phyloP scores from a whole-genome alignment of 1,140 invertebrate genomes.

The Drosophila azteca region DNA sequence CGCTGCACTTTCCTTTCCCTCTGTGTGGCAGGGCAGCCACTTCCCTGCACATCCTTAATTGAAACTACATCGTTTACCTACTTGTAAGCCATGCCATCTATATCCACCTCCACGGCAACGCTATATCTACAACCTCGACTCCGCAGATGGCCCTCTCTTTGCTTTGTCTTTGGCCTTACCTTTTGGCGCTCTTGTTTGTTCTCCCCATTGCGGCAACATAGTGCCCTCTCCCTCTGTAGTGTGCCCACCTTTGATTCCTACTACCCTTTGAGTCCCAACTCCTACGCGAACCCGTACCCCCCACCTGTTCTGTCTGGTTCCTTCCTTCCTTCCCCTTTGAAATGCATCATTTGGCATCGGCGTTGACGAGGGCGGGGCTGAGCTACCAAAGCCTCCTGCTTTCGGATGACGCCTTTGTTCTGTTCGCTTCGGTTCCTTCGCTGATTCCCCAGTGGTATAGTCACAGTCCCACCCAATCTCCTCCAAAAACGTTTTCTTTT shows the following conservation, averaged over 20 bases:
- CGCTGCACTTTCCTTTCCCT: constrained; percentile 17
- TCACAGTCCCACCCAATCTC: constrained; percentile 2
- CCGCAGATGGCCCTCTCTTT: constrained; percentile 9
- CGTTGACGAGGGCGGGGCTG: constrained; percentile 32
- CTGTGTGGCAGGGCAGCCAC: constrained; percentile 21
- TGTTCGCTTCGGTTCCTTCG: constrained; percentile 16
- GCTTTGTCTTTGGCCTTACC: constrained; percentile 50
- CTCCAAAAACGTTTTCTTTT: constrained; percentile 55
- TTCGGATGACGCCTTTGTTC: constrained; percentile 47
- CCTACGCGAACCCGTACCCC: no score
- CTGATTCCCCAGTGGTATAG: no score
- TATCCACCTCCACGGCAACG: constrained; percentile 10
- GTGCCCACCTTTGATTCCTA: constrained; percentile 1
- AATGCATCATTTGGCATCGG: constrained; percentile 39
- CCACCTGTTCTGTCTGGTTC: not conserved
- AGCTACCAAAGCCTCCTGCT: constrained; percentile 25
- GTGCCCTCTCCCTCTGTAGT: constrained; percentile 23
- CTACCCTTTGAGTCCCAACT: not conserved
- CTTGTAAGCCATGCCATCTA: constrained; percentile 65
- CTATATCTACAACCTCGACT: not conserved
- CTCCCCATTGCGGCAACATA: constrained; percentile 46
- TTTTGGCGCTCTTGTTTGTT: constrained; percentile 70
- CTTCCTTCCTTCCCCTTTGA: constrained; percentile 9
- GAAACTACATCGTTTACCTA: constrained; percentile 69
- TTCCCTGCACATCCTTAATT: constrained; percentile 59